Evolutionary conservation across 2,888 invertebrate genomes (phyloP).

Genomic region (Pristionchus fissidentatus): DNA sequence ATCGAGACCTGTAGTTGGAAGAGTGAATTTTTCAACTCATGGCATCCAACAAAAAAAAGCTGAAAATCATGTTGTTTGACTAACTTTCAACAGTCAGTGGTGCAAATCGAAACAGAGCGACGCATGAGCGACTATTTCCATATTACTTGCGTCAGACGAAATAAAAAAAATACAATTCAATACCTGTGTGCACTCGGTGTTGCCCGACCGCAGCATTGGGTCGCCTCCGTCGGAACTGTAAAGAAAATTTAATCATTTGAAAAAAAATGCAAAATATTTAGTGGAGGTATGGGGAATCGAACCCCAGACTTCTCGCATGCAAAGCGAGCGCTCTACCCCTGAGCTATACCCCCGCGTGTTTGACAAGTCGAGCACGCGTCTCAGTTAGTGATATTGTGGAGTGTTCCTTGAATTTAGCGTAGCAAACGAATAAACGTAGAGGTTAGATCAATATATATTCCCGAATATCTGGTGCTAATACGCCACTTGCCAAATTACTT

Average conservation of each 20-base stretch:
- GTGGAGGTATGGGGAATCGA: constrained; percentile 71
- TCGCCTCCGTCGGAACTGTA: constrained; percentile 66
- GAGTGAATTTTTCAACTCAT: background rate
- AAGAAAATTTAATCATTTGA: background rate
- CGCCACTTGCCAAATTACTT: background rate
- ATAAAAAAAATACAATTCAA: background rate
- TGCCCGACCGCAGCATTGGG: constrained; percentile 68
- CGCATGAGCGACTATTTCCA: no score
- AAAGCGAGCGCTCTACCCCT: constrained; percentile 71
- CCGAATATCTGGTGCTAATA: no score
- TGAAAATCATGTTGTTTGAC: no score
- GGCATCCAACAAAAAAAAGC: no score
- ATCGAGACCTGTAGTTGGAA: constrained; percentile 7
- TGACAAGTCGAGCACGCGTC: no score
- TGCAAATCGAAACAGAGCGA: no score
- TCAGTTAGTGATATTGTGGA: no score
- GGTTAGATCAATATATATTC: no score
- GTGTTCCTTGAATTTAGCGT: no score
- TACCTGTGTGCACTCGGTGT: constrained; percentile 70
- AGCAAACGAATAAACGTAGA: no score
- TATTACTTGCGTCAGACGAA: background rate
- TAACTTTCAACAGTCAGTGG: no score
- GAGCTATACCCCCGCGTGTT: constrained; percentile 67
- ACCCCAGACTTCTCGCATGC: constrained; percentile 73
- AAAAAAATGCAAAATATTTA: no score